phyloP scores from a whole-genome alignment of 2,888 invertebrate genomes.

The Fragum sueziense region DNA sequence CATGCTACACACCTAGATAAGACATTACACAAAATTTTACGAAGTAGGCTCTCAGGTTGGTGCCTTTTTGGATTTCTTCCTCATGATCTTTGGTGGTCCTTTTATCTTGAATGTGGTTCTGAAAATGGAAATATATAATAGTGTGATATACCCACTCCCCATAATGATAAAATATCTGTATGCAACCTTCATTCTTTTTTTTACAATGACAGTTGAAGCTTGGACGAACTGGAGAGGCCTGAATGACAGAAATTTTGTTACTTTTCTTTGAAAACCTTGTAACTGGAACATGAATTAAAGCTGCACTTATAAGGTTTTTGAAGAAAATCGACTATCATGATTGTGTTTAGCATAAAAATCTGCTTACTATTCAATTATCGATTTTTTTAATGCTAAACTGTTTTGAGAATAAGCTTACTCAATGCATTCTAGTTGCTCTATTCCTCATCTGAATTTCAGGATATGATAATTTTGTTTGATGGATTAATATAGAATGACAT shows the following conservation, averaged over 20 bases:
- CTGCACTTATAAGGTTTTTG: neutral
- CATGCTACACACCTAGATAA: too few species aligned
- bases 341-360: too few species aligned
- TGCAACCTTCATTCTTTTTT: neutral
- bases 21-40: too few species aligned
- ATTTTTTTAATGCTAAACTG: neutral
- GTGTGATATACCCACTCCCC: neutral
- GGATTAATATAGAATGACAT: too few species aligned
- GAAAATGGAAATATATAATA: conserved; percentile 67
- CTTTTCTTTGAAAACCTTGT: neutral
- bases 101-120: conserved; percentile 95
- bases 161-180: neutral
- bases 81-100: conserved; percentile 89
- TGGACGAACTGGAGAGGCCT: neutral
- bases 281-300: neutral
- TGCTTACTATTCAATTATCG: too few species aligned
- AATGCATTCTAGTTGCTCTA: neutral
- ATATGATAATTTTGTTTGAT: too few species aligned
- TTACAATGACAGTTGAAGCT: neutral
- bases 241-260: neutral
- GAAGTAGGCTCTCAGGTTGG: conserved; percentile 32
- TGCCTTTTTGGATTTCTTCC: conserved; percentile 89
- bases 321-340: too few species aligned
- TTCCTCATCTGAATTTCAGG: neutral
- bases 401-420: neutral